Conservation (phyloP, 2,113 vertebrate genomes). For the Limanda limanda region DNA sequence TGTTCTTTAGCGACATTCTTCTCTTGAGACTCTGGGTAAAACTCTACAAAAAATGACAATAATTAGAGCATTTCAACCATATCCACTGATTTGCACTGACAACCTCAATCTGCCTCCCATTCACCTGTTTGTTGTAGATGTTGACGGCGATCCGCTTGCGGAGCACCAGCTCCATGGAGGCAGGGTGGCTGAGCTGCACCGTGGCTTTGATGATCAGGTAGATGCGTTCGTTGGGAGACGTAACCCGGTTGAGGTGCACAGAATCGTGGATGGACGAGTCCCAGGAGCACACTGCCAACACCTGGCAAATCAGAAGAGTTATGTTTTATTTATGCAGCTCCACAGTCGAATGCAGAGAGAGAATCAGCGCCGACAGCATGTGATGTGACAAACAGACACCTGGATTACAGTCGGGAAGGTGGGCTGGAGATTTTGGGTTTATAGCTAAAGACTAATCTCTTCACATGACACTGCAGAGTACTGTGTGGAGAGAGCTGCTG, state of each 20-base stretch:
- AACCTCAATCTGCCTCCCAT: neutral
- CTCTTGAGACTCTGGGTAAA: constrained; percentile 98
- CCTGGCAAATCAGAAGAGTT: constrained; percentile 71
- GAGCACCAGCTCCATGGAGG: constrained; percentile 94
- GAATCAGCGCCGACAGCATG: neutral
- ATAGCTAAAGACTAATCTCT: neutral
- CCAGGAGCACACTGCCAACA: constrained; percentile 94
- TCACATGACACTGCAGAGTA: constrained; percentile 10
- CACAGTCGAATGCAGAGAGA: neutral
- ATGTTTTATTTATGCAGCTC: constrained; percentile 1
- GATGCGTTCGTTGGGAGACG: constrained; percentile 92
- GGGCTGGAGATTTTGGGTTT: neutral
- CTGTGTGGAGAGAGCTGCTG: constrained; percentile 9
- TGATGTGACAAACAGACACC: neutral
- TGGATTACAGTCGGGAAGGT: neutral
- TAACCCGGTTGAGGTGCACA: constrained; percentile 92
- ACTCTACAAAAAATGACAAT: constrained; percentile 82
- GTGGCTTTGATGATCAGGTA: constrained; percentile 95
- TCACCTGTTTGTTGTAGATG: constrained; percentile 96
- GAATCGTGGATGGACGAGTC: constrained; percentile 98
- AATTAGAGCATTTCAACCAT: neutral
- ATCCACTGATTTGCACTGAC: neutral
- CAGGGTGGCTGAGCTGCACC: constrained; percentile 96
- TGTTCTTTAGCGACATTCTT: constrained; percentile 94
- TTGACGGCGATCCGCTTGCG: constrained; percentile 96